Base-by-base conservation (phyloP, 2,113 vertebrate species). In the Paedocypris sp. region DNA sequence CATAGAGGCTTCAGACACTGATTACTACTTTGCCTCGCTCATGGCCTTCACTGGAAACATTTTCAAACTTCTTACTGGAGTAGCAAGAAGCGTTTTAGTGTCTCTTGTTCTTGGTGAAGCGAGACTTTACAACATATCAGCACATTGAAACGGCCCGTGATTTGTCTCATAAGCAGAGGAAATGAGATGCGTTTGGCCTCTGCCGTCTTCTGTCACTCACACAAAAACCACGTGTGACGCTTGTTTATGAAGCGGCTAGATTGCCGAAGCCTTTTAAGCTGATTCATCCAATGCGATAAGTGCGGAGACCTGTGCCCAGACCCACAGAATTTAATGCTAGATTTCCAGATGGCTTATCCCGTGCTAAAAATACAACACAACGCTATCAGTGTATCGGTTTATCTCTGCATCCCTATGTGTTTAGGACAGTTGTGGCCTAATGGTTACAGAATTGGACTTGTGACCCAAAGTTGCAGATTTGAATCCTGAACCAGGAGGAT, bases 171-270 rank as follows among this genome's bases (percentile, higher is more conserved):
- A 39, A 18, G 19, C 48, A 42, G 19, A 32, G 48, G 36, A 62
- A 62, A 62, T 52, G 60, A 51, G 59, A 45, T 41, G 50, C 10
- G 23, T 31, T 3, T 54, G n/a, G n/a, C n/a, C n/a, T 48, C 38
- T 56, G 59, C 65, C 59, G n/a, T 39, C 49, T 29, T 43, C 38
- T 23, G 13, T 32, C 28, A 10, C 36, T 49, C 51, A 12, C 13
- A 38, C 36, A 18, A 18, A 52, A 62, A 29, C 52, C 36, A 50
- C 26, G 15, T 15, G 6, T 22, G 32, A 54, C 18, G 25, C 54
- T 38, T 50, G 59, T 35, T 58, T 63, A 52, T 32, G 25, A 47
- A 39, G 31, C 23, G 33, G 16, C n/a, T 61, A 32, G 38, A 58
- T 62, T 50, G 59, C 16, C 43, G 18, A 4, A 62, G 59, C 22